phyloP scores from a whole-genome alignment of 2,797 vertebrate genomes.

The Emydoidea blandingii region DNA sequence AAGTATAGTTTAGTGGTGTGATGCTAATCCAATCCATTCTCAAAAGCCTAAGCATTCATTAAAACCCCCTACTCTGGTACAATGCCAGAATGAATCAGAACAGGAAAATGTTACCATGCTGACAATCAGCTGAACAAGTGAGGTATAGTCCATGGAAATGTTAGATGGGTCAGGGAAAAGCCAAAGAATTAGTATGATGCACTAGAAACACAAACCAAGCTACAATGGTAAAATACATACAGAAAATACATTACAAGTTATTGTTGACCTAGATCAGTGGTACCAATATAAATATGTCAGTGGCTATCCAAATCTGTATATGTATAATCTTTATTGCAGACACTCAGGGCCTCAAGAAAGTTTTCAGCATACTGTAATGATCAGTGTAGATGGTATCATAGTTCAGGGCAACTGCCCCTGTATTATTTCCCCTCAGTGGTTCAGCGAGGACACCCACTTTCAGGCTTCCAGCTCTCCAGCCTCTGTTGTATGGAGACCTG shows the following conservation, averaged over 20 bases:
- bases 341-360: neutral
- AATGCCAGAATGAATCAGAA: neutral
- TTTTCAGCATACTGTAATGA: neutral
- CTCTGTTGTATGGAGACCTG: too few species aligned
- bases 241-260: accelerated
- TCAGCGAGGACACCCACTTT: too few species aligned
- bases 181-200: neutral
- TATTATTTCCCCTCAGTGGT: too few species aligned
- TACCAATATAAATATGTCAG: neutral
- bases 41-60: neutral
- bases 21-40: neutral
- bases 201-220: neutral
- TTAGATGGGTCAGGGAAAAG: neutral
- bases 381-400: too few species aligned
- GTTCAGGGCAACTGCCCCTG: too few species aligned
- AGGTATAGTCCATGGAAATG: neutral
- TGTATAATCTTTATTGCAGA: neutral
- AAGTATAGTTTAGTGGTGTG: neutral
- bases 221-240: neutral
- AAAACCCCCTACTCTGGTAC: neutral
- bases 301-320: neutral
- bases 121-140: neutral
- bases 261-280: neutral
- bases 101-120: neutral
- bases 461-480: too few species aligned